Percentiles rank a stretch among this genome's conserved stretches.
Evolutionary conservation across 2,888 invertebrate species (phyloP).

Genomic region (Chromoteleia sp.): DNA sequence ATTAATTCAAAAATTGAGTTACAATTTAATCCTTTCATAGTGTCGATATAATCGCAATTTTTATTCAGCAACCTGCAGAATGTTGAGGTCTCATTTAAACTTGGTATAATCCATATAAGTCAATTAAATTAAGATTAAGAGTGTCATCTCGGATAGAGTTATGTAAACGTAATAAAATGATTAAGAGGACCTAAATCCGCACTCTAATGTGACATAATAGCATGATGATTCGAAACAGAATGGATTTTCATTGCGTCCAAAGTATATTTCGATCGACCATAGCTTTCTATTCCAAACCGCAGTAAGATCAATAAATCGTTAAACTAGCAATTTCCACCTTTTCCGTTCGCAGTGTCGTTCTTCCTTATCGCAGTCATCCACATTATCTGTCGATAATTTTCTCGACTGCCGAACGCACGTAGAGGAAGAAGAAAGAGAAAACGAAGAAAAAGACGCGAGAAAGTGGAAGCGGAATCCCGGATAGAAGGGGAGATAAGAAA

Average conservation of each 20-base stretch:
- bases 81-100: constrained; percentile 4
- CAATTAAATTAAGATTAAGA: constrained; percentile 13
- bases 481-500: constrained; percentile 44
- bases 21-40: too few species aligned
- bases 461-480: constrained; percentile 35
- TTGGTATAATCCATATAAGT: constrained; percentile 1
- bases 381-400: constrained; percentile 70
- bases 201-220: constrained; percentile 51
- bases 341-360: constrained; percentile 64
- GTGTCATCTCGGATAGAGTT: constrained; percentile 13
- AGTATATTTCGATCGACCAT: constrained; percentile 53
- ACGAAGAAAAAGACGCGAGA: constrained; percentile 44
- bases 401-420: constrained; percentile 60
- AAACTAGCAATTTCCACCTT: constrained; percentile 68
- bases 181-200: constrained; percentile 17
- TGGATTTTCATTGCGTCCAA: constrained; percentile 48
- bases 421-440: constrained; percentile 55
- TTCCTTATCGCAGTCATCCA: constrained; percentile 70
- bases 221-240: constrained; percentile 65
- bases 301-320: constrained; percentile 70
- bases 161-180: constrained; percentile 38
- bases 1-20: too few species aligned
- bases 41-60: neutral
- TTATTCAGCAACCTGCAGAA: neutral
- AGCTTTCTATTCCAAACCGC: constrained; percentile 64